Base-by-base conservation (phyloP, 2,113 vertebrate genomes). In the Geococcyx californianus region DNA sequence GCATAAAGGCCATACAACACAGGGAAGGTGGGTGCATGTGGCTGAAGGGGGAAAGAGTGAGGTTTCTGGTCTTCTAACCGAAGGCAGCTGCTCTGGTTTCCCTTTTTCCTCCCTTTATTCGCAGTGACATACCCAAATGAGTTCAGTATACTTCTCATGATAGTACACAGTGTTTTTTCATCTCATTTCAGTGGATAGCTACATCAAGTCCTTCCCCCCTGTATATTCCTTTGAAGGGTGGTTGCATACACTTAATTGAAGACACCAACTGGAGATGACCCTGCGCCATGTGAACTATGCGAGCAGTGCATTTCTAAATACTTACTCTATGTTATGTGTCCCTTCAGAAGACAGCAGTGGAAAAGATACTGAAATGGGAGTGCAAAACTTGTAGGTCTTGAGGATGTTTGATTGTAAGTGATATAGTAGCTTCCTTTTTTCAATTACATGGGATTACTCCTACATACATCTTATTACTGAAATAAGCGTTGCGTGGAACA, bases 111-210 rank as follows among this genome's bases (percentile, higher is more conserved):
- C 21, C 10, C 15, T 20, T 51, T 87, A 56, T 67, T 56, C 36
- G 47, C 18, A 33, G 36, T 64, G 62, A 75, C 1, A 0, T 58
- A 55, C 34, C 44, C 0, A 0, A 68, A 79, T 0, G 1, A 75
- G 36, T 72, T 64, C n/a, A 26, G 17, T 79, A 5, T 51, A 11
- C 15, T 72, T 62, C 16, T 70, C 19, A 13, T 45, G 55, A 42
- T 17, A 52, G 67, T 18, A 64, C 86, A 44, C 25, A 92, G 45
- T 18, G 76, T 13, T 5, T 23, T 91, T 89, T 72, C 1, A 1
- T 42, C 21, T 42, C 3, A 26, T 66, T 95, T 84, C 36, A 33
- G 45, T 60, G 55, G 16, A 16, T 26, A 47, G 33, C 33, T 62
- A 21, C 9, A 25, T 58, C 42, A 51, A 40, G 14, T 69, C 10